Evolutionary conservation across 2,113 vertebrate species (phyloP), one percentile per base, ranked within the genome.

Genomic region (Nannobrachium achirus): DNA sequence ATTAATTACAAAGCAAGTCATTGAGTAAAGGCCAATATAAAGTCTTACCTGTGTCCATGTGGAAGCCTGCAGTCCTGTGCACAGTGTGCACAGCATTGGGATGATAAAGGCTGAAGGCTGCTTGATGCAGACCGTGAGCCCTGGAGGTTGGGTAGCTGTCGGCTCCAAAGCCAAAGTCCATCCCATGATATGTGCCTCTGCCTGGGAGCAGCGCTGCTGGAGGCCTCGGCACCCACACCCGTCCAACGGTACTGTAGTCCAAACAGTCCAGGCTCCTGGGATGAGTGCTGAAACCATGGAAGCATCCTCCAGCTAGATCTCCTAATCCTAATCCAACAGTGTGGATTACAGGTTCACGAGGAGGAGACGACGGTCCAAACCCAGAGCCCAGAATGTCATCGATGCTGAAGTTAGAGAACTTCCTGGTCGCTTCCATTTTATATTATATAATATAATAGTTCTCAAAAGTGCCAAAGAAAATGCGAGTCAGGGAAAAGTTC

Each of bases 351-450:
- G 51, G 11, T n/a, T 33, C 3, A 15, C 13, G 39, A n/a, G 25
- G 61, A 49, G 2, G 16, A 57, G 5, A 11, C 49, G 4, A 14
- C 15, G 0, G 60, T 18, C 78, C 76, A 2, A 78, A 59, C 49
- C 87, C 81, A 13, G 69, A 39, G 49, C 87, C 82, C 1, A 93
- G 73, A 69, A 92, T 92, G 70, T 85, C 82, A 56, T 89, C 86
- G 68, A 92, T 91, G 75, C 89, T 89, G 79, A 92, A 92, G 83
- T 90, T 81, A 0, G 75, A 73, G 52, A 72, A 63, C 49, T 75
- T n/a, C n/a, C n/a, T 79, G 45, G 53, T 67, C 11, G 16, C 39
- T 20, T 65, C 70, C 84, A 86, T 86, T 65, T n/a, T n/a, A n/a
- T n/a, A n/a, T n/a, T n/a, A n/a, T n/a, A n/a, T n/a, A n/a, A n/a